phyloP scores from a whole-genome alignment of 2,113 vertebrate genomes.

The Murina feae region DNA sequence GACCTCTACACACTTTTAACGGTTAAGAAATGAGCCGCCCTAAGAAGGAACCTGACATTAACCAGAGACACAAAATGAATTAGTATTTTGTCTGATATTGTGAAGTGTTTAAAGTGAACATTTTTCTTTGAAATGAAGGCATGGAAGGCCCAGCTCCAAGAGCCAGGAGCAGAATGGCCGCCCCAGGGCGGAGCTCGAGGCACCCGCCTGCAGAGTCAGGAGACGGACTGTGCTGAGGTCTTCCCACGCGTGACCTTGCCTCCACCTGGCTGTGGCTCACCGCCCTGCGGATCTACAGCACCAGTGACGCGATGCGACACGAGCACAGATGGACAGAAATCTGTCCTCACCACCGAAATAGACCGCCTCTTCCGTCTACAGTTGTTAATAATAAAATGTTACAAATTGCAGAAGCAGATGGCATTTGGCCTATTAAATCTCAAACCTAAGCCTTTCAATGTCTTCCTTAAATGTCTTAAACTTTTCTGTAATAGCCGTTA shows the following conservation, averaged over 20 bases:
- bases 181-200: slow-evolving; percentile 70
- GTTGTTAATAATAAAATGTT: slow-evolving; percentile 83
- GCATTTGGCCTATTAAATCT: slow-evolving; percentile 77
- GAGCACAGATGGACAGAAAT: slow-evolving; percentile 90
- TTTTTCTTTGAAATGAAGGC: slow-evolving; percentile 70
- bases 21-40: slow-evolving; percentile 2
- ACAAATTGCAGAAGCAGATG: slow-evolving; percentile 85
- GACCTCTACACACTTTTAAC: neutral
- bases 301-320: slow-evolving; percentile 81
- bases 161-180: slow-evolving; percentile 68
- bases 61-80: slow-evolving; percentile 50
- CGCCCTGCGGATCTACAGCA: slow-evolving; percentile 81
- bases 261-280: slow-evolving; percentile 78
- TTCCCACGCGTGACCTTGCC: slow-evolving; percentile 82
- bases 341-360: slow-evolving; percentile 83
- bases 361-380: slow-evolving; percentile 76
- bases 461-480: slow-evolving; percentile 63
- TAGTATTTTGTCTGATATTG: slow-evolving; percentile 56
- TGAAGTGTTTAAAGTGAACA: slow-evolving; percentile 64
- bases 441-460: slow-evolving; percentile 63
- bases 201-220: slow-evolving; percentile 73
- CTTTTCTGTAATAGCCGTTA: neutral
- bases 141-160: slow-evolving; percentile 69
- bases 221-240: slow-evolving; percentile 79
- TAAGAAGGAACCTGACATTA: slow-evolving; percentile 53